A percentile compares a stretch with the other conserved stretches of the same genome.
Evolutionary conservation across 2,113 vertebrate species (phyloP).

Genomic region (Dasyornis broadbenti): DNA sequence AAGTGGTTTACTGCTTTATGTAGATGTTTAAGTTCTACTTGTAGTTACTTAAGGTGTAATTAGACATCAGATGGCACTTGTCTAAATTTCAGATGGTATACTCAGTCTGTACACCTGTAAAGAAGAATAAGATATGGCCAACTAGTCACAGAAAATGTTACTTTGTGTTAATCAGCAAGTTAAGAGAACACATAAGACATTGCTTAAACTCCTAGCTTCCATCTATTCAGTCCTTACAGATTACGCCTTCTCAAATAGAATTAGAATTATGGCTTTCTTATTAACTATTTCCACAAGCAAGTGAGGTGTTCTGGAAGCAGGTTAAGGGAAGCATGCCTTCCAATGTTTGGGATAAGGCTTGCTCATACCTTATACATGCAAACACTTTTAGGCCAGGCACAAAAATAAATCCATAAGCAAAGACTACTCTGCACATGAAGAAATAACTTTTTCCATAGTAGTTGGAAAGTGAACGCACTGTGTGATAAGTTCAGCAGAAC

Average conservation of each 20-base stretch:
- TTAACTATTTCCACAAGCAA: neutral
- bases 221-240: neutral
- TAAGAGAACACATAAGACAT: neutral
- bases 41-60: constrained; percentile 25
- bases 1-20: neutral
- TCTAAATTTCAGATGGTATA: neutral
- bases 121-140: neutral
- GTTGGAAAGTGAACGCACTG: neutral
- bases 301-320: neutral
- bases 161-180: neutral
- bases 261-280: neutral
- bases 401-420: neutral
- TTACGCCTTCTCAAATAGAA: neutral
- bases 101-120: constrained; percentile 6
- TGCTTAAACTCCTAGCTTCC: neutral
- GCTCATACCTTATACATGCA: neutral
- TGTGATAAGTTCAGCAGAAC: neutral
- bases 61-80: neutral
- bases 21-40: constrained; percentile 12
- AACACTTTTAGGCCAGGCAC: neutral
- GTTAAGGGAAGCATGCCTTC: neutral
- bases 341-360: neutral
- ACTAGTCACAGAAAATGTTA: neutral
- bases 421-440: neutral
- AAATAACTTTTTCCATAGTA: neutral